These are phyloP conservation scores for Electrona antarctica DNA, from an alignment of 2,113 vertebrate species.

Conservation along the genomic window DNA sequence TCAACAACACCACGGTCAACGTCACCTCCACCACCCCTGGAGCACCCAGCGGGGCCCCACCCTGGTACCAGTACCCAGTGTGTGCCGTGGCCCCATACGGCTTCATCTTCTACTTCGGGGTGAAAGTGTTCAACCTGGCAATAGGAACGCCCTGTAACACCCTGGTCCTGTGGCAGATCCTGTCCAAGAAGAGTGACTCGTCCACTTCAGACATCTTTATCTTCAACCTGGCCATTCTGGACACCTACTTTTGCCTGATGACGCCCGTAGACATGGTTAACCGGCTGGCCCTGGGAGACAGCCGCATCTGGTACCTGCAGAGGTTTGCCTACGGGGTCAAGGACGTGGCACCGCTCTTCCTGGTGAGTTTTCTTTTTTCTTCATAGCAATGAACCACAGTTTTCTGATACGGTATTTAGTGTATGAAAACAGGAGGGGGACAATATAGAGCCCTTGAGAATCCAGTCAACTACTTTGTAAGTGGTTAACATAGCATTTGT, in stretches of 20 bases:
- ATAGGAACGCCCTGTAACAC: constrained; percentile 72
- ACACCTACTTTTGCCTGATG: constrained; percentile 77
- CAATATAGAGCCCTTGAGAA: no score
- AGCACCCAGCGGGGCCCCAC: not conserved
- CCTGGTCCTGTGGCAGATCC: constrained; percentile 76
- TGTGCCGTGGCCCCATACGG: constrained; percentile 64
- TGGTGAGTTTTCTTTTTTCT: constrained; percentile 50
- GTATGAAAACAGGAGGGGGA: no score
- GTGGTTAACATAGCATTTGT: no score
- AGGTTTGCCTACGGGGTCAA: constrained; percentile 76
- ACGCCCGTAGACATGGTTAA: constrained; percentile 70
- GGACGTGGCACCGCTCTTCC: constrained; percentile 70
- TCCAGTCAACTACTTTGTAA: no score
- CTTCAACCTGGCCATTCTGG: constrained; percentile 74
- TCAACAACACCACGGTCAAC: constrained; percentile 39
- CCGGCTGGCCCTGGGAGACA: constrained; percentile 57
- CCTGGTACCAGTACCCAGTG: constrained; percentile 68
- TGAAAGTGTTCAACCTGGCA: constrained; percentile 75
- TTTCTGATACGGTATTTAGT: no score
- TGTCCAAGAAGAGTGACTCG: constrained; percentile 53
- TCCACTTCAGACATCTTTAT: constrained; percentile 77
- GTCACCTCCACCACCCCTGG: constrained; percentile 32
- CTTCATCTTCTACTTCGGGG: constrained; percentile 74
- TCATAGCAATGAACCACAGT: no score
- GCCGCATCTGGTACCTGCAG: constrained; percentile 65